Base-by-base conservation (phyloP, 2,113 vertebrate genomes). In the Pongo pygmaeus region DNA sequence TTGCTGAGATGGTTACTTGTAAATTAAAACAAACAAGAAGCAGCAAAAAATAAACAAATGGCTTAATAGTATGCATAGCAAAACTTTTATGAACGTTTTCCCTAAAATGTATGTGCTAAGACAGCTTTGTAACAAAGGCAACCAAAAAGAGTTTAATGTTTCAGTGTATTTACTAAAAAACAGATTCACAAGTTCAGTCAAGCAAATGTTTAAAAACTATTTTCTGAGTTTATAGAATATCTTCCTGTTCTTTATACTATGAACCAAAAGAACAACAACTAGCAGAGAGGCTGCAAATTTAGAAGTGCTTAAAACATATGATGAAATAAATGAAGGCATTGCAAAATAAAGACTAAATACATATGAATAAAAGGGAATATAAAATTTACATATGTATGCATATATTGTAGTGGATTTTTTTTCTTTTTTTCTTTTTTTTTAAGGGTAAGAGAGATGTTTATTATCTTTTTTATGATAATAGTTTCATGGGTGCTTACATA, bases 1-100 rank as follows among this genome's bases (percentile, higher is more conserved):
- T 96, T 97, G 94, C 89, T 84, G 75, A 93, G 93, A 61, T 85
- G 17, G 79, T 92, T 96, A 92, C 89, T 93, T 93, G 38, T 81
- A 94, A 97, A 97, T 92, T 97, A 97, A 98, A 97, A 96, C 78
- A 93, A 97, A 96, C 69, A 96, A 94, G 35, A 64, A 92, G 52
- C 12, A 81, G 79, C 43, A 94, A 90, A 97, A 96, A 93, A 75
- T 87, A 97, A 97, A 96, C 70, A 96, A 93, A 79, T 9, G 22
- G 2, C 17, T 30, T 96, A 77, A 90, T 27, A 97, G 55, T 80
- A 94, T 93, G 88, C 84, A 59, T 93, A 97, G 84, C 95, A 98
- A 98, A 98, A 98, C 72, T 97, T 97, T 55, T 61, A 55, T 93
- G 85, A 89, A 79, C 78, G 32, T 30, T 86, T 93, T 94, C 80